Evolutionary conservation across 2,797 vertebrate genomes (phyloP), one percentile per base, ranked within the genome.

Genomic region (Pangasius macronema): DNA sequence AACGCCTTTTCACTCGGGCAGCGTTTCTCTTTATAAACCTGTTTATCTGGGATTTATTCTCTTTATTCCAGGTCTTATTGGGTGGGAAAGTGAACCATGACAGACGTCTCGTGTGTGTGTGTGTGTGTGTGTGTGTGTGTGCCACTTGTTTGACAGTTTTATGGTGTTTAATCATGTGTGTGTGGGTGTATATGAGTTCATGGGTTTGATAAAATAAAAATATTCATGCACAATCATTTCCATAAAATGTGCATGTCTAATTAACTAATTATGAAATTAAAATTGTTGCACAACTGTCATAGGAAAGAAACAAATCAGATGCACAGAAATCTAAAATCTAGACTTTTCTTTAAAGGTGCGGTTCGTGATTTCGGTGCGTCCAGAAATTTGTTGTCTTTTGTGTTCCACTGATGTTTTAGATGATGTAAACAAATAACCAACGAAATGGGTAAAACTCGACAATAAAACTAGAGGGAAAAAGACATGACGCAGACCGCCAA

Each of bases 91-190:
- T 72, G 7, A 72, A 72, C 36, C 68, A 72, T 36, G 67, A 36
- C 14, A 18, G 14, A 68, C 33, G 18, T 24, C 42, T 42, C 1
- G 27, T 53, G 73, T 51, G 73, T 51, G 73, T 76, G 49, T 77
- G 73, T 30, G 46, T 76, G 49, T n/a, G 46, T 77, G 76, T 36
- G 76, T 39, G 20, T 27, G 33, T 24, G 53, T 0, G 1, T 5
- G 30, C 18, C 76, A 80, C 53, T 57, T 80, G 76, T 80, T 57
- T 79, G 49, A 79, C 76, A 79, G n/a, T 79, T 80, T 55, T 55
- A 76, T 77, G n/a, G 6, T 22, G n/a, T 79, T 80, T 36, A 39
- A 57, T 57, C 30, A 1, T 30, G 5, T 14, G 11, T 75, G 72
- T 76, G 73, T 51, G 27, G 30, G 13, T 9, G 11, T 75, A 6